Percentiles rank a stretch among this genome's conserved stretches.
Conservation (phyloP, 2,113 vertebrate species). For the Pogona vitticeps region DNA sequence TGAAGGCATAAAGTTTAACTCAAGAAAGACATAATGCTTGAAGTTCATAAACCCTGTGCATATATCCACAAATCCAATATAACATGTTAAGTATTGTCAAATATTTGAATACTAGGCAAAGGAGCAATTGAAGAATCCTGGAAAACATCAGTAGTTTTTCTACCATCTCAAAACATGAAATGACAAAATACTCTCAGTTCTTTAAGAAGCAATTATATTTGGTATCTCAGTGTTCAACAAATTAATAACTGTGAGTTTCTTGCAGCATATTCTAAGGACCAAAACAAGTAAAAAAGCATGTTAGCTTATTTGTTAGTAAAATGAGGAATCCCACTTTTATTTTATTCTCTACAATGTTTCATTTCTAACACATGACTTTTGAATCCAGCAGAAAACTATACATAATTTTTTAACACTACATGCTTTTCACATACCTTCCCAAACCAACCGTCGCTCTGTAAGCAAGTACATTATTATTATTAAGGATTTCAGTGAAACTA, state of each 20-base stretch:
- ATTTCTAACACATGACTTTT: background rate
- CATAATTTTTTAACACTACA: background rate
- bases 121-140: background rate
- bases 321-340: background rate
- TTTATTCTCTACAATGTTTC: background rate
- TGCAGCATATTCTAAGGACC: background rate
- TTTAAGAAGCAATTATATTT: background rate
- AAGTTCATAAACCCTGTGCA: background rate
- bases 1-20: background rate
- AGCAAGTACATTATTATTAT: background rate
- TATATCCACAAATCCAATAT: too few species aligned
- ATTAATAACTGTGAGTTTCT: background rate
- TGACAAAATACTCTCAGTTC: background rate
- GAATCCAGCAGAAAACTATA: background rate
- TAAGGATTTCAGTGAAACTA: background rate
- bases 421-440: conserved; percentile 11
- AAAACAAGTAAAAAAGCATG: background rate
- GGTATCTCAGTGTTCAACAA: background rate
- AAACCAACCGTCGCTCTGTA: background rate
- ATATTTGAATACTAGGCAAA: background rate
- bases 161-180: background rate
- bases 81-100: background rate
- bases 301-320: conserved; percentile 12
- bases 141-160: background rate
- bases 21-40: background rate